These are phyloP conservation scores for Achroia grisella DNA, from an alignment of 1,140 invertebrate species.

Conservation along the genomic window DNA sequence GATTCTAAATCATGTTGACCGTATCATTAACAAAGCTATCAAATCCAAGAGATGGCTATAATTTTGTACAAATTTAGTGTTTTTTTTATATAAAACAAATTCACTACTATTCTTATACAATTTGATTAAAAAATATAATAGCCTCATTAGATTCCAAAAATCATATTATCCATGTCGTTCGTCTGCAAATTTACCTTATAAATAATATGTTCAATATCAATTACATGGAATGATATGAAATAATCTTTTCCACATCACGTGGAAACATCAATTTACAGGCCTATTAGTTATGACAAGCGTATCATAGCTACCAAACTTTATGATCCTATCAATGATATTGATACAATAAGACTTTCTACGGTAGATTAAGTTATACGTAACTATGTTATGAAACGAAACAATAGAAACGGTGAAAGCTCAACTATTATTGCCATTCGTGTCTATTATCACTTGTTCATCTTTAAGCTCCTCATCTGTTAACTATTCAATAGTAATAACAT, in stretches of 20 bases:
- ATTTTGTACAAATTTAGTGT: too few species aligned
- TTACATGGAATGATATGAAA: too few species aligned
- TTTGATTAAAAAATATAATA: too few species aligned
- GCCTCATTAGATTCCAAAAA: too few species aligned
- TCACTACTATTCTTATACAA: too few species aligned
- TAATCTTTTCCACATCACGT: neutral
- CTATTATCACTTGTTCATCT: conserved; percentile 5
- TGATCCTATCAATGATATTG: conserved; percentile 16
- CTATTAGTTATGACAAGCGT: conserved; percentile 2
- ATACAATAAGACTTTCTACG: conserved; percentile 47
- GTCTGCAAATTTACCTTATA: too few species aligned
- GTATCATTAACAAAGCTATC: too few species aligned
- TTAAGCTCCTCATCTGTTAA: conserved; percentile 6
- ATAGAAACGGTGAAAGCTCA: conserved; percentile 27
- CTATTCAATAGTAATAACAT: conserved; percentile 15
- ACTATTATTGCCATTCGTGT: conserved; percentile 18
- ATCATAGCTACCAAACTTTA: conserved; percentile 3
- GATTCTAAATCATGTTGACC: too few species aligned
- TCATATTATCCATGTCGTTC: too few species aligned
- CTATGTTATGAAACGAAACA: conserved; percentile 39
- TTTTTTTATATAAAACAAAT: too few species aligned
- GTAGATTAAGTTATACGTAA: conserved; percentile 37
- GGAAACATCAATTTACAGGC: neutral
- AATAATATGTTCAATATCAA: too few species aligned
- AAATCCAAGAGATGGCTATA: too few species aligned